Evolutionary conservation across 2,113 vertebrate genomes (phyloP).

Genomic region (Sporophila hypoxantha): DNA sequence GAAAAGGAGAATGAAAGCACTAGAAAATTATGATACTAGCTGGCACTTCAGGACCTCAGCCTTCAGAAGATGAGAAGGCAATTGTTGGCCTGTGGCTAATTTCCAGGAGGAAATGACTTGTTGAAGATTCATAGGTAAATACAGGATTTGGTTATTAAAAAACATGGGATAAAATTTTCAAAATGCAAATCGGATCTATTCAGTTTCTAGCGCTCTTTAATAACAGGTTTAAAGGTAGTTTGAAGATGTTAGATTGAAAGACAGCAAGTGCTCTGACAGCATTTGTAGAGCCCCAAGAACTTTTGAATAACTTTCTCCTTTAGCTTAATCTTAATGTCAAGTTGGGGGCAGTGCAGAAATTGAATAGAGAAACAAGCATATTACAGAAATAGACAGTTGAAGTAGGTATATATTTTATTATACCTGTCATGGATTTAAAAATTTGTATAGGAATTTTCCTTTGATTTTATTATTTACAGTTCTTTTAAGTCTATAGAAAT

Average conservation of each 20-base stretch:
- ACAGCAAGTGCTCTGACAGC: not conserved
- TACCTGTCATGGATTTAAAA: not conserved
- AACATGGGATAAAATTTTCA: not conserved
- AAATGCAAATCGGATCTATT: not conserved
- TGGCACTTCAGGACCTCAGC: not conserved
- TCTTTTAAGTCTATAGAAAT: not conserved
- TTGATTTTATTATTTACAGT: not conserved
- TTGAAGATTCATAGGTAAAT: not conserved
- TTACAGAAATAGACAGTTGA: not conserved
- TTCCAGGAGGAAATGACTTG: conserved; percentile 9
- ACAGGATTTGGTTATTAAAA: not conserved
- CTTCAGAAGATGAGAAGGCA: not conserved
- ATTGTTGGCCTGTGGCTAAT: conserved; percentile 3
- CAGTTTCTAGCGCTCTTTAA: not conserved
- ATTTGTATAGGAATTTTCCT: not conserved
- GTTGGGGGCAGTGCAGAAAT: not conserved
- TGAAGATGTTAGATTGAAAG: not conserved
- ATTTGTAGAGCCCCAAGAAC: not conserved
- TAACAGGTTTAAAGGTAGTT: not conserved
- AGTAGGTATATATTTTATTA: not conserved
- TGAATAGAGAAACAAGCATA: not conserved
- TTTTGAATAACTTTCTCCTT: not conserved
- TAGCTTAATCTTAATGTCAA: not conserved
- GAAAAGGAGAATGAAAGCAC: conserved; percentile 4
- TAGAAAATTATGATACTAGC: not conserved